Conservation (phyloP, 2,888 invertebrate species). For the Chromoteleia sp. region DNA sequence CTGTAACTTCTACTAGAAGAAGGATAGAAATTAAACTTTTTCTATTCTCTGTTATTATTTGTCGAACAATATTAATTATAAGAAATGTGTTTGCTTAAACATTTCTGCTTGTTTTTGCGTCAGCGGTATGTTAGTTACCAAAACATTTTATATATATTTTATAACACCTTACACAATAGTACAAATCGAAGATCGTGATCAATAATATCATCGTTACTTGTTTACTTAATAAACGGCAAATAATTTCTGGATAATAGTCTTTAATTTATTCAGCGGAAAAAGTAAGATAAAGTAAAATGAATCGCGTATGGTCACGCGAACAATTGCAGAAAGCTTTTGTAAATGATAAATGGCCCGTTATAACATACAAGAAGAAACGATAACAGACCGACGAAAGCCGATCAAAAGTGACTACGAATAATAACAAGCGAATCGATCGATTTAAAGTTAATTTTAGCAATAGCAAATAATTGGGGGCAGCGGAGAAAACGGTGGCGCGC, state of each 20-base stretch:
- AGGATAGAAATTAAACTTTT: too few species aligned
- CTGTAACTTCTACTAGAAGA: too few species aligned
- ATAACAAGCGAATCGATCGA: slow-evolving; percentile 63
- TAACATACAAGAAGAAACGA: slow-evolving; percentile 49
- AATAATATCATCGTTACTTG: slow-evolving; percentile 8
- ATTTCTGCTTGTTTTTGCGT: too few species aligned
- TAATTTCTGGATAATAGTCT: slow-evolving; percentile 16
- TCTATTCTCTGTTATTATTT: too few species aligned
- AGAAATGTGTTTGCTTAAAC: too few species aligned
- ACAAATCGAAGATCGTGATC: neutral
- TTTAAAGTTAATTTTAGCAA: slow-evolving; percentile 82
- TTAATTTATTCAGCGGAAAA: slow-evolving; percentile 45
- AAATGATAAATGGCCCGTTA: slow-evolving; percentile 66
- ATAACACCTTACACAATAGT: neutral
- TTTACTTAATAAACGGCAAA: slow-evolving; percentile 43
- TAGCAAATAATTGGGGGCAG: slow-evolving; percentile 82
- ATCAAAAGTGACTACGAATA: slow-evolving; percentile 71
- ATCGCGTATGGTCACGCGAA: slow-evolving; percentile 56
- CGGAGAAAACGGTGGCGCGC: slow-evolving; percentile 72
- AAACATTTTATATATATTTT: too few species aligned
- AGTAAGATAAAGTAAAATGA: slow-evolving; percentile 11
- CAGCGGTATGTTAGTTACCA: too few species aligned
- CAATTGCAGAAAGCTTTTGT: slow-evolving; percentile 40
- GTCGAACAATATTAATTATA: too few species aligned
- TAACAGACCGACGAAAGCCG: slow-evolving; percentile 64